These are phyloP conservation scores for Triplophysa yarkandensis DNA, from an alignment of 2,797 vertebrate genomes.

Conservation along the genomic window DNA sequence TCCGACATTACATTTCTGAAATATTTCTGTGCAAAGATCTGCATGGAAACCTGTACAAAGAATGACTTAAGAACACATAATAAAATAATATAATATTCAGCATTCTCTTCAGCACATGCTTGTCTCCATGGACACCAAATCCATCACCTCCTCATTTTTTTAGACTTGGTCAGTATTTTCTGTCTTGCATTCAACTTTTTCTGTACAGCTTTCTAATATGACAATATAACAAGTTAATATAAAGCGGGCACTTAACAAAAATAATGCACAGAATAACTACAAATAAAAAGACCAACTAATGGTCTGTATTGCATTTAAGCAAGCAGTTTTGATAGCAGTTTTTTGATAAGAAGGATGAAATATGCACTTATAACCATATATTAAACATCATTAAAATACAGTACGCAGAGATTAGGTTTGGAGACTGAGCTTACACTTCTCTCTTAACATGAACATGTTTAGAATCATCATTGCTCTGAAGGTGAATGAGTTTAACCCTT, in stretches of 20 bases:
- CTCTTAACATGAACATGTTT: background rate
- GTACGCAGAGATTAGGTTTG: background rate
- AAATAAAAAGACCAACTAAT: background rate
- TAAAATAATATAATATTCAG: background rate
- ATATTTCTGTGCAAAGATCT: background rate
- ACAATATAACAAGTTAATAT: background rate
- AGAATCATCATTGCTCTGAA: background rate
- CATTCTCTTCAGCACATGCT: background rate
- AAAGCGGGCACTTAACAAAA: background rate
- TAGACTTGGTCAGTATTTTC: background rate
- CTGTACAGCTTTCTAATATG: background rate
- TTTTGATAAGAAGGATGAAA: background rate
- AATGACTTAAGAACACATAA: background rate
- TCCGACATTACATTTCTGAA: background rate
- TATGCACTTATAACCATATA: background rate
- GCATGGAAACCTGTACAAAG: background rate
- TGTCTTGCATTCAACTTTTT: background rate
- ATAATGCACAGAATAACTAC: background rate
- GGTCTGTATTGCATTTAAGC: background rate
- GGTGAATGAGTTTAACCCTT: conserved; percentile 6
- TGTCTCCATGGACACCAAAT: conserved; percentile 9
- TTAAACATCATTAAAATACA: background rate
- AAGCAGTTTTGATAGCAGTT: background rate
- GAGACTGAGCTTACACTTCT: too few relatives aligned
- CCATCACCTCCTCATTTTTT: background rate